Evolutionary conservation across 1,140 invertebrate species (phyloP), one percentile per base, ranked within the genome.

Genomic region (Schlechtendalia chinensis): DNA sequence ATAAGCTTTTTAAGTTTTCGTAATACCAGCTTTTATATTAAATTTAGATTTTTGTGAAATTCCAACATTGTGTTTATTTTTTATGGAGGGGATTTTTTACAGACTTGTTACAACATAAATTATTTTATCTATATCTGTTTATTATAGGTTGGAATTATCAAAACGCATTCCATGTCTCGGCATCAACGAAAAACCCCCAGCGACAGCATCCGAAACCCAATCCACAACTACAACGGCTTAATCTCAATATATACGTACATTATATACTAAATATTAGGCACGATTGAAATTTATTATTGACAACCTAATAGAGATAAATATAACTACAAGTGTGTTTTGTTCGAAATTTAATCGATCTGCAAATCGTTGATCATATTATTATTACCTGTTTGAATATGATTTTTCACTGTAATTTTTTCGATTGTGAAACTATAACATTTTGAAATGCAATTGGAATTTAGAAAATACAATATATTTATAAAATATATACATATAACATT

Each of bases 151-250:
- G 82, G 90, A 91, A 83, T 85, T 91, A 45, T 88, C 90, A 82
- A 90, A 90, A 82, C 86, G 88, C 63, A 84, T 90, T 53, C 90
- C 90, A 29, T 91, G 89, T 89, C 85, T 91, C 81, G 89, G 89
- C 27, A 89, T 91, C 29, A 89, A 89, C 65, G 90, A 91, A 84
- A 86, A 87, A 0, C 82, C 79, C 83, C 83, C 85, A 8, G 87
- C 88, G 19, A 29, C 69, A 29, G 84, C 85, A 8, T 83, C 85
- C 74, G 87, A 87, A 24, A 85, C 85, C 17, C 84, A 84, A 27
- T 88, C 88, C n/a, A 85, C 85, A 53, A 85, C 84, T 71, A 85
- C 85, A n/a, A 84, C 85, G 14, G 74, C 74, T 79, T 79, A 79
- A 50, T 10, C 32, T 39, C 32, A 10, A 14, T 47, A 6, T 45